Conservation (phyloP, 2,888 invertebrate species). For the Oithona nana region DNA sequence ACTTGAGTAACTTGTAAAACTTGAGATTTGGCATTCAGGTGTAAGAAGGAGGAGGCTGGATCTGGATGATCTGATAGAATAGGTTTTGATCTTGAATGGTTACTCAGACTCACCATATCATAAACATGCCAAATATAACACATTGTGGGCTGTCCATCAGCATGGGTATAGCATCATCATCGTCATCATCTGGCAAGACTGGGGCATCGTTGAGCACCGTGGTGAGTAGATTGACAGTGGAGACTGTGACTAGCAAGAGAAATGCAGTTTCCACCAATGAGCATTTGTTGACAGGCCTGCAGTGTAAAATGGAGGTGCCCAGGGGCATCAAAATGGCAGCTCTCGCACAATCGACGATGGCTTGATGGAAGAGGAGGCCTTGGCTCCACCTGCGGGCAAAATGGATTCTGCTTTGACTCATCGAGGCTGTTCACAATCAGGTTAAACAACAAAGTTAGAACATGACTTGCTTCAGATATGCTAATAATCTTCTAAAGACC, state of each 20-base stretch:
- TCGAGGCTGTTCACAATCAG: conserved; percentile 1
- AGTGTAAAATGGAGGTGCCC: conserved; percentile 55
- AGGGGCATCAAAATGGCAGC: conserved; percentile 59
- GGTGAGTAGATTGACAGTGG: conserved; percentile 73
- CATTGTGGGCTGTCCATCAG: conserved; percentile 73
- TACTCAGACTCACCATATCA: conserved; percentile 55
- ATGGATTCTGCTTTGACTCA: conserved; percentile 12
- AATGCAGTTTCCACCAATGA: conserved; percentile 72
- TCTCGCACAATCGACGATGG: conserved; percentile 59
- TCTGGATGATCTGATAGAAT: too few relatives aligned
- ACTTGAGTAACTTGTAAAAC: too few relatives aligned
- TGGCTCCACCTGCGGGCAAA: conserved; percentile 52
- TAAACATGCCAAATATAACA: conserved; percentile 70
- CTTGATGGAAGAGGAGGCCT: conserved; percentile 63
- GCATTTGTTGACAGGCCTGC: conserved; percentile 66
- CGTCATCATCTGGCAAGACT: conserved; percentile 44
- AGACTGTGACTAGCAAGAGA: conserved; percentile 65
- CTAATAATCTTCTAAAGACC: too few relatives aligned
- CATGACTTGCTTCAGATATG: too few relatives aligned
- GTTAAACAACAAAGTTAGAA: too few relatives aligned
- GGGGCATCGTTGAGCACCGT: conserved; percentile 61
- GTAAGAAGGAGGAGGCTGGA: too few relatives aligned
- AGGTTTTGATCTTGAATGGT: too few relatives aligned
- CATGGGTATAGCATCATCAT: conserved; percentile 44
- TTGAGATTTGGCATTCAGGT: too few relatives aligned